phyloP scores from a whole-genome alignment of 2,113 vertebrate genomes.

The Bettongia penicillata region DNA sequence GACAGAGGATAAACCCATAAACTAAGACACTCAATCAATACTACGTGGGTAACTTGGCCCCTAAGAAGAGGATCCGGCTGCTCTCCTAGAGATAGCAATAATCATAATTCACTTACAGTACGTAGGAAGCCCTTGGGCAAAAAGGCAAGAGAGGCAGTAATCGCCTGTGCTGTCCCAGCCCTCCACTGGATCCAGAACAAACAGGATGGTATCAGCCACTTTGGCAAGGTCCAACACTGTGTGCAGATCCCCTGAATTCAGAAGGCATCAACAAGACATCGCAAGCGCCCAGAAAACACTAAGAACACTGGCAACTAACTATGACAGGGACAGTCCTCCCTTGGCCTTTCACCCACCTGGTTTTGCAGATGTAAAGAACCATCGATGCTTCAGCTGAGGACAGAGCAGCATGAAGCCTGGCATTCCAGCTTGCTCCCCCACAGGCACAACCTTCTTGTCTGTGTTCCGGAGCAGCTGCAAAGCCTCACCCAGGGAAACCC shows the following conservation, averaged over 20 bases:
- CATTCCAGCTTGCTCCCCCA: constrained; percentile 66
- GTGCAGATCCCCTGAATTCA: constrained; percentile 89
- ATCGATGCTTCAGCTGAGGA: constrained; percentile 92
- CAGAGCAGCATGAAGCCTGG: constrained; percentile 89
- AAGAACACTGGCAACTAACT: background rate
- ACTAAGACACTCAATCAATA: background rate
- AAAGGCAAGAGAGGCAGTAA: constrained; percentile 94
- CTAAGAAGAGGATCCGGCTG: background rate
- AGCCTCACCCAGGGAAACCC: constrained; percentile 70
- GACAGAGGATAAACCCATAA: background rate
- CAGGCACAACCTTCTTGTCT: constrained; percentile 77
- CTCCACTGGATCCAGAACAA: constrained; percentile 90
- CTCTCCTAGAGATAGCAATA: background rate
- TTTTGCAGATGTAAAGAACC: constrained; percentile 88
- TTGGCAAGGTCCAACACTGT: constrained; percentile 94
- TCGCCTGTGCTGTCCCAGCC: constrained; percentile 95
- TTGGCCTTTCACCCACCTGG: constrained; percentile 82
- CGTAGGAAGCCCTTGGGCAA: constrained; percentile 95
- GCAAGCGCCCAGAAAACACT: background rate
- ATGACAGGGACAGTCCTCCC: background rate
- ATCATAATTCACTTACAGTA: constrained; percentile 85
- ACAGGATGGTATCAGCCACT: constrained; percentile 94
- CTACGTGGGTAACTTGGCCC: background rate
- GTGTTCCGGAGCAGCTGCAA: constrained; percentile 85
- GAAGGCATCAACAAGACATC: constrained; percentile 26